Evolutionary conservation across 2,797 vertebrate genomes (phyloP), one percentile per base, ranked within the genome.

Genomic region (Gastrophryne carolinensis): DNA sequence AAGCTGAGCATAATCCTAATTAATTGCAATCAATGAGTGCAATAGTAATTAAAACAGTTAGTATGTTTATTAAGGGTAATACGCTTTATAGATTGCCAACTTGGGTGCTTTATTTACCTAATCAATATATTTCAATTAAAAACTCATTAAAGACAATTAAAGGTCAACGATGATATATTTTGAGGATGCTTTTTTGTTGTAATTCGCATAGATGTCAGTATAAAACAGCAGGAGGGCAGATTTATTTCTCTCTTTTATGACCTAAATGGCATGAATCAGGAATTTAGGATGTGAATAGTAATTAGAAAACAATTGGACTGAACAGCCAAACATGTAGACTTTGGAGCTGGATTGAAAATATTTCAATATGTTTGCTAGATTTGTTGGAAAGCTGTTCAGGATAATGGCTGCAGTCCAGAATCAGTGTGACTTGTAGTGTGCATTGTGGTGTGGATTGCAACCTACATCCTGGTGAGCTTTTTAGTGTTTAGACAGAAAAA

Each of bases 111-210:
- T 63, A 70, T 76, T 70, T 76, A 63, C 27, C 57, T 54, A 47
- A 76, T 76, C 73, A 76, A 76, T 76, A 62, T 41, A 76, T 70
- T 60, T 34, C 73, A 70, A 76, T 76, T 76, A 76, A 76, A 70
- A 62, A 39, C 57, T 53, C 57, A 53, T 70, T 70, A 9, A 27
- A 54, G 66, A 21, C 66, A 70, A 76, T 70, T 76, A 70, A 76
- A 76, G 73, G 73, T 70, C 73, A 76, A 17, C 57, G 30, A 70
- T 76, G 73, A 76, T 76, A 69, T 76, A 76, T 69, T 62, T 69
- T 61, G 17, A 47, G 13, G 52, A 37, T 1, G 24, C 50, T 68
- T 56, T 71, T 54, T 54, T 68, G 35, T 44, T 37, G 12, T 61
- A 24, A 12, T 76, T 41, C 49, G 32, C 57, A 62, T 54, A 32